Percentiles rank a stretch among this genome's conserved stretches.
Evolutionary conservation across 2,113 vertebrate genomes (phyloP).

Genomic region (Arizona elegans): DNA sequence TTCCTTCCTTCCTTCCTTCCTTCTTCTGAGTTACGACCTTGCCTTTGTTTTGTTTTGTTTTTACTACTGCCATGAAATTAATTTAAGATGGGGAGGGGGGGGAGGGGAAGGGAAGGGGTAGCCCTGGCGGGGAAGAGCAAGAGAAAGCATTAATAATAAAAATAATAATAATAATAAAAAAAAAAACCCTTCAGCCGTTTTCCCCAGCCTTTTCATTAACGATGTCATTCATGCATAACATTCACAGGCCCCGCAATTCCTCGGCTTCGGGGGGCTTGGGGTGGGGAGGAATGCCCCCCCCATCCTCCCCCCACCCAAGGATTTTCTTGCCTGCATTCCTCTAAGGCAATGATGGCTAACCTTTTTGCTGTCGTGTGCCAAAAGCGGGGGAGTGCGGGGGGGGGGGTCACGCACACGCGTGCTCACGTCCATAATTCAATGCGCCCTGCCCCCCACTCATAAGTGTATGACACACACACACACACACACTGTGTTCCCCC

Average conservation of each 20-base stretch:
- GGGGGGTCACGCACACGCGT: too few species aligned
- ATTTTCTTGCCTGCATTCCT: not conserved
- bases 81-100: slow-evolving; percentile 26
- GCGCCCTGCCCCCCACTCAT: too few species aligned
- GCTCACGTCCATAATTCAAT: too few species aligned
- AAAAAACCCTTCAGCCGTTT: slow-evolving; percentile 12
- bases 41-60: slow-evolving; percentile 24
- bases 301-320: not conserved
- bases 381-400: too few species aligned
- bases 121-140: not conserved
- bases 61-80: slow-evolving; percentile 45
- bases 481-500: too few species aligned
- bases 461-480: too few species aligned
- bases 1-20: too few species aligned
- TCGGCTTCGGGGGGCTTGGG: not conserved
- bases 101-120: too few species aligned
- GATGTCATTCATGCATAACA: slow-evolving; percentile 37
- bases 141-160: slow-evolving; percentile 12
- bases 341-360: too few species aligned
- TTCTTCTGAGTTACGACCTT: slow-evolving; percentile 21
- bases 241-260: slow-evolving; percentile 41
- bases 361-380: too few species aligned
- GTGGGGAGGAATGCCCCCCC: fast-evolving
- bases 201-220: slow-evolving; percentile 54
- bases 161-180: slow-evolving; percentile 15